A percentile compares a stretch with the other conserved stretches of the same genome.
phyloP scores from a whole-genome alignment of 2,113 vertebrate genomes.

The Gnathonemus longibarbis region DNA sequence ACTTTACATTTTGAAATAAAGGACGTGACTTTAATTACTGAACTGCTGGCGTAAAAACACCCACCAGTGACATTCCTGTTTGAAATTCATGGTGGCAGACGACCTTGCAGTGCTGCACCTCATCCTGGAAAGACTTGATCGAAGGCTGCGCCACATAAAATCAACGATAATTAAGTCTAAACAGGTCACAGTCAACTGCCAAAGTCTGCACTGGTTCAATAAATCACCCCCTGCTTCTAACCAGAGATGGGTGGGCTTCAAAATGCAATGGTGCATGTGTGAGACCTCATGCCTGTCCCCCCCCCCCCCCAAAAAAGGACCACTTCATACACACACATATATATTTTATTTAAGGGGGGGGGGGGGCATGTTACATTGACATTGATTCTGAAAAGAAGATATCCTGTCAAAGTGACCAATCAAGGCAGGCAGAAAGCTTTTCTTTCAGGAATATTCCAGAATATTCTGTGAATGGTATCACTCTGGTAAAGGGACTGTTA shows the following conservation, averaged over 20 bases:
- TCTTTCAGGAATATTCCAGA: neutral
- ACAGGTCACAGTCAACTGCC: neutral
- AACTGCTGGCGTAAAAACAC: neutral
- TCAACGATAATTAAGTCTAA: neutral
- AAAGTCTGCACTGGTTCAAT: neutral
- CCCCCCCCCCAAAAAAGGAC: neutral
- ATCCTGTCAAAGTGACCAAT: neutral
- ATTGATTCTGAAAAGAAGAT: neutral
- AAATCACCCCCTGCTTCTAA: neutral
- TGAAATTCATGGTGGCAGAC: neutral
- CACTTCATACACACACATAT: neutral
- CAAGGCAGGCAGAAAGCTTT: neutral
- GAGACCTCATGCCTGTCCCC: too few species aligned
- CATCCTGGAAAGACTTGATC: neutral
- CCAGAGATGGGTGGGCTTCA: neutral
- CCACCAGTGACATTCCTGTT: neutral
- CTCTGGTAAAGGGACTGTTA: neutral
- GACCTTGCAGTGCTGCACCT: neutral
- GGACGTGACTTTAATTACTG: neutral
- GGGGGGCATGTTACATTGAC: neutral
- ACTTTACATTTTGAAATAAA: neutral
- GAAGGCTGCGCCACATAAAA: neutral
- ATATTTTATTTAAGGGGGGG: neutral
- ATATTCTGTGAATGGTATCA: neutral
- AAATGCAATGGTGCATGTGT: neutral